Percentiles rank a stretch among this genome's conserved stretches.
Evolutionary conservation across 2,888 invertebrate species (phyloP).

Genomic region (Tenodera sinensis): DNA sequence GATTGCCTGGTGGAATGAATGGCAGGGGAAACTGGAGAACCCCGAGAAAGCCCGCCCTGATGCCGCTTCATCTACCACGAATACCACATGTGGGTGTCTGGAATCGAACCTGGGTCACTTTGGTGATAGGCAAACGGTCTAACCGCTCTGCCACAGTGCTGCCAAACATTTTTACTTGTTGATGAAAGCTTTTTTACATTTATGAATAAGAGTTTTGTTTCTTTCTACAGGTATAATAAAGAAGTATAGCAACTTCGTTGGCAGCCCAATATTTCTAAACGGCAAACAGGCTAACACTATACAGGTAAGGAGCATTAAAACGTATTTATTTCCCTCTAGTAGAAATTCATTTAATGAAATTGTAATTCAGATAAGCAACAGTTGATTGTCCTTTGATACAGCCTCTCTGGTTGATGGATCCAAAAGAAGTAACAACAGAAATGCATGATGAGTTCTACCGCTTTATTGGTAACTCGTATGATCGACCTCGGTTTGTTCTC

Average conservation of each 20-base stretch:
- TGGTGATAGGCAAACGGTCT: too few species aligned
- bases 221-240: constrained; percentile 70
- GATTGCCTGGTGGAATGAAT: too few species aligned
- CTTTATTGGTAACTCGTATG: constrained; percentile 79
- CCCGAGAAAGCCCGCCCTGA: too few species aligned
- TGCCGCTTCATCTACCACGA: too few species aligned
- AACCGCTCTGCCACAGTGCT: too few species aligned
- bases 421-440: constrained; percentile 78
- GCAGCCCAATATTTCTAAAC: constrained; percentile 88
- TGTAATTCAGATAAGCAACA: background rate
- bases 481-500: constrained; percentile 81
- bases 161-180: background rate
- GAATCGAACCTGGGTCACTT: too few species aligned
- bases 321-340: background rate
- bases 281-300: constrained; percentile 85
- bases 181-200: background rate
- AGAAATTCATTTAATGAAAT: background rate
- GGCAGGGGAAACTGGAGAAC: too few species aligned
- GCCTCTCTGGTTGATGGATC: constrained; percentile 91
- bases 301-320: constrained; percentile 50
- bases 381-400: constrained; percentile 42
- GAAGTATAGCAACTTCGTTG: constrained; percentile 97
- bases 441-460: constrained; percentile 93
- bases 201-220: background rate
- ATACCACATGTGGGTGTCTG: too few species aligned